These are phyloP conservation scores for Pyrocephalus nanus DNA, from an alignment of 2,797 vertebrate species.

Conservation along the genomic window DNA sequence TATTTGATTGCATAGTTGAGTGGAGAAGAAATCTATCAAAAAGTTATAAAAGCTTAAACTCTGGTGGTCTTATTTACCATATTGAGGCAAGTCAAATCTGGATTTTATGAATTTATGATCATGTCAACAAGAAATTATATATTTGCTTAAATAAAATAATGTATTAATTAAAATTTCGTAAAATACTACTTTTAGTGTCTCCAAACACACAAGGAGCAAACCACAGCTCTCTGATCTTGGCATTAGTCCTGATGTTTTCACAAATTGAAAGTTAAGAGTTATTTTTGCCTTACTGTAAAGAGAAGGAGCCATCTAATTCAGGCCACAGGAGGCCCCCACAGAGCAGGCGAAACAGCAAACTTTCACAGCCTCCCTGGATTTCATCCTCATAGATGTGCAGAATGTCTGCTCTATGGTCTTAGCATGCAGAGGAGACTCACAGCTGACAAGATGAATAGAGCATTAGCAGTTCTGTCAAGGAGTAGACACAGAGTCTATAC, in stretches of 20 bases:
- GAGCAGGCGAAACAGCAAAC: conserved; percentile 61
- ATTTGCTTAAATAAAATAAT: background rate
- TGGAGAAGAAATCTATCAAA: background rate
- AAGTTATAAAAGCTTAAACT: background rate
- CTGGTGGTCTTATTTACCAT: accelerated
- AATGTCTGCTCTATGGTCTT: background rate
- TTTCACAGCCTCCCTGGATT: conserved; percentile 38
- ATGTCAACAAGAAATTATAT: background rate
- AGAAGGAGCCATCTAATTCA: conserved; percentile 62
- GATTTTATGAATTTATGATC: background rate
- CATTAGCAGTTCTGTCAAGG: background rate
- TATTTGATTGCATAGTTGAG: background rate
- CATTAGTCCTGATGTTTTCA: background rate
- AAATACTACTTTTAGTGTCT: background rate
- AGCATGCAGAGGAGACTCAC: background rate
- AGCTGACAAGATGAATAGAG: background rate
- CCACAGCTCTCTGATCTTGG: background rate
- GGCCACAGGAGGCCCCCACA: conserved; percentile 74
- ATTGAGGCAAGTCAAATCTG: background rate
- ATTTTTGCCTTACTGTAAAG: background rate
- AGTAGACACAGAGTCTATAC: background rate
- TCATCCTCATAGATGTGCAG: background rate
- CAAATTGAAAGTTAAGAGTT: background rate
- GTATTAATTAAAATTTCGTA: background rate
- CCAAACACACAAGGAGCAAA: background rate